Conservation (phyloP, 2,113 vertebrate species). For the Formicarius rufipectus region DNA sequence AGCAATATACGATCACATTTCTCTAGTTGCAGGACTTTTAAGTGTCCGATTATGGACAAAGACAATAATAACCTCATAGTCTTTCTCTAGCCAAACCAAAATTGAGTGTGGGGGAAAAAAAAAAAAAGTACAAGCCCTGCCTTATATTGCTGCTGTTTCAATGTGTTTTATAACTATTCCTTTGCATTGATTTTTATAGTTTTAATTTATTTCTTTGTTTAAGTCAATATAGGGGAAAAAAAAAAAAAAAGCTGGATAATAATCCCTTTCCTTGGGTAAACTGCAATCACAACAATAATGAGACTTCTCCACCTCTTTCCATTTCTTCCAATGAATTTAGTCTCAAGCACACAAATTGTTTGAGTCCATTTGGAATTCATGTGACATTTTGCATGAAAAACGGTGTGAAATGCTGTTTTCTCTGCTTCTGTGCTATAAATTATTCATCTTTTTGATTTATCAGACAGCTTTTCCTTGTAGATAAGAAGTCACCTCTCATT, state of each 20-base stretch:
- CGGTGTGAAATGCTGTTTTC: conserved; percentile 72
- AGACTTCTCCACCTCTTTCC: neutral
- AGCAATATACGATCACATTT: neutral
- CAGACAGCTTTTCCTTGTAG: conserved; percentile 69
- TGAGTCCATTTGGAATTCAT: conserved; percentile 72
- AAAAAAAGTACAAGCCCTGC: neutral
- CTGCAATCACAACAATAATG: neutral
- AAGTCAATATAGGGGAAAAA: conserved; percentile 52
- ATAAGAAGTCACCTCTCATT: conserved; percentile 71
- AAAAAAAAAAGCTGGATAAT: conserved; percentile 14
- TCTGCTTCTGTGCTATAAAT: conserved; percentile 66
- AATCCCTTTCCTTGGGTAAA: conserved; percentile 23
- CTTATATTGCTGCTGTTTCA: neutral
- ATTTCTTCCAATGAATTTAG: conserved; percentile 19
- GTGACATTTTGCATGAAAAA: conserved; percentile 71
- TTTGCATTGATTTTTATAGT: conserved; percentile 37
- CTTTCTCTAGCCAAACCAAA: conserved; percentile 44
- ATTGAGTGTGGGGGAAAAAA: conserved; percentile 12
- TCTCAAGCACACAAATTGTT: conserved; percentile 53
- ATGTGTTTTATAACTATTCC: conserved; percentile 25
- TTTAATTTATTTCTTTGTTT: conserved; percentile 65
- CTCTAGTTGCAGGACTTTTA: neutral
- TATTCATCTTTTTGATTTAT: conserved; percentile 76
- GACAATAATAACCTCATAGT: neutral
- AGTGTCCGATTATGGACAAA: conserved; percentile 25